Conservation (phyloP, 2,797 vertebrate genomes). For the Setipinna tenuifilis region DNA sequence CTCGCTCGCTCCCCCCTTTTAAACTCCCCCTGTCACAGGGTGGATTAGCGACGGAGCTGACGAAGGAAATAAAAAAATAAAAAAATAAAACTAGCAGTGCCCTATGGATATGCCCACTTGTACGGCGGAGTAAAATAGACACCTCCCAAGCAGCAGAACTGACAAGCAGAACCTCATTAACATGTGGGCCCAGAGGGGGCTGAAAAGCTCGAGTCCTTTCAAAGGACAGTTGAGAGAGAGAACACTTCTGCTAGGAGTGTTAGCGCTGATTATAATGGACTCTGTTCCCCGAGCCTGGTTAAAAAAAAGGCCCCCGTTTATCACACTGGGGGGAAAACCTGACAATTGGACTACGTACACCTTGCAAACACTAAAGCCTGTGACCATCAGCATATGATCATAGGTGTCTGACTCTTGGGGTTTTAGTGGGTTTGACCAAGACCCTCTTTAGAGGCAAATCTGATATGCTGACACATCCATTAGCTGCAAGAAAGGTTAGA, state of each 20-base stretch:
- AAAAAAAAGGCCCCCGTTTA: not conserved
- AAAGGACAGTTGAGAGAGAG: not conserved
- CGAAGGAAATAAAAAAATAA: slow-evolving; percentile 45
- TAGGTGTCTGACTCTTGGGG: not conserved
- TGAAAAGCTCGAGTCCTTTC: not conserved
- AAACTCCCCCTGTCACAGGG: slow-evolving; percentile 35
- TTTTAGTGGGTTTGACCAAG: too few species aligned
- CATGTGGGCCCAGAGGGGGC: not conserved
- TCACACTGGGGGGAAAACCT: not conserved
- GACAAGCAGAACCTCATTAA: slow-evolving; percentile 36
- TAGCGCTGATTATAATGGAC: slow-evolving; percentile 1
- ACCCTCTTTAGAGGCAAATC: too few species aligned
- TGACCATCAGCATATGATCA: not conserved
- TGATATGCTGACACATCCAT: too few species aligned
- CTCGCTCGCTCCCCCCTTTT: slow-evolving; percentile 37
- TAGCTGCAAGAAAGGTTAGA: too few species aligned
- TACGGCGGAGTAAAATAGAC: slow-evolving; percentile 51
- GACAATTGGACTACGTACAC: not conserved
- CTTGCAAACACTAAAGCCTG: not conserved
- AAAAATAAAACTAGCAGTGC: slow-evolving; percentile 32
- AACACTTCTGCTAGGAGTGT: not conserved
- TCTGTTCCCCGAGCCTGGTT: not conserved
- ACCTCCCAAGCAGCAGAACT: slow-evolving; percentile 37
- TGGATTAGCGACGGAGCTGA: slow-evolving; percentile 16
- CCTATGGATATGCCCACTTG: slow-evolving; percentile 51